Percentiles rank a stretch among this genome's conserved stretches.
Evolutionary conservation across 2,888 invertebrate species (phyloP).

Genomic region (Rotaria magnacalcarata): DNA sequence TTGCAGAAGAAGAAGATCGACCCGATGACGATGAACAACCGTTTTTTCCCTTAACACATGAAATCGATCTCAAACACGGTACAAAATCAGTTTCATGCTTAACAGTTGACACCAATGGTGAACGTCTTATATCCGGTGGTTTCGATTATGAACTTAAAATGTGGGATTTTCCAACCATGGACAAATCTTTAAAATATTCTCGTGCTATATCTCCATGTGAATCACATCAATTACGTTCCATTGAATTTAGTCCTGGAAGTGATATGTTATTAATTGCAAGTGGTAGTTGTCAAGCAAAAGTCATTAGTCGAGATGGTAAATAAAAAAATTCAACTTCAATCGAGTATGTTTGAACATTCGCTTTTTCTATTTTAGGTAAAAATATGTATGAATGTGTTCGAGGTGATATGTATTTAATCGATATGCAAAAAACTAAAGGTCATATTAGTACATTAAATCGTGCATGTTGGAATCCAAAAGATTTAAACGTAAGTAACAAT

Average conservation of each 20-base stretch:
- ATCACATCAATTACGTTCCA: conserved; percentile 79
- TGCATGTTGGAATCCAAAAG: conserved; percentile 87
- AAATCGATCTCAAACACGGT: conserved; percentile 80
- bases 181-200: conserved; percentile 81
- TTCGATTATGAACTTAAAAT: conserved; percentile 91
- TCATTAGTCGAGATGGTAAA: conserved; percentile 80
- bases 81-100: conserved; percentile 69
- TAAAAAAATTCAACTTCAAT: neutral
- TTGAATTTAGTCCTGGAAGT: conserved; percentile 87
- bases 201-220: conserved; percentile 88
- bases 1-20: conserved; percentile 50
- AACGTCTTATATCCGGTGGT: conserved; percentile 66
- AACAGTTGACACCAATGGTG: conserved; percentile 35
- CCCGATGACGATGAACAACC: conserved; percentile 49
- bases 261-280: conserved; percentile 86
- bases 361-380: conserved; percentile 4
- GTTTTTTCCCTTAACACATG: conserved; percentile 62
- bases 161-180: conserved; percentile 99
- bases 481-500: neutral
- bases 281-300: conserved; percentile 76
- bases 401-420: conserved; percentile 89
- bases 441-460: conserved; percentile 66
- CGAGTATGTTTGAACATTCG: too few relatives aligned
- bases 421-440: conserved; percentile 78
- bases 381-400: conserved; percentile 43